Evolutionary conservation across 2,113 vertebrate genomes (phyloP), one percentile per base, ranked within the genome.

Genomic region (Tetrax tetrax): DNA sequence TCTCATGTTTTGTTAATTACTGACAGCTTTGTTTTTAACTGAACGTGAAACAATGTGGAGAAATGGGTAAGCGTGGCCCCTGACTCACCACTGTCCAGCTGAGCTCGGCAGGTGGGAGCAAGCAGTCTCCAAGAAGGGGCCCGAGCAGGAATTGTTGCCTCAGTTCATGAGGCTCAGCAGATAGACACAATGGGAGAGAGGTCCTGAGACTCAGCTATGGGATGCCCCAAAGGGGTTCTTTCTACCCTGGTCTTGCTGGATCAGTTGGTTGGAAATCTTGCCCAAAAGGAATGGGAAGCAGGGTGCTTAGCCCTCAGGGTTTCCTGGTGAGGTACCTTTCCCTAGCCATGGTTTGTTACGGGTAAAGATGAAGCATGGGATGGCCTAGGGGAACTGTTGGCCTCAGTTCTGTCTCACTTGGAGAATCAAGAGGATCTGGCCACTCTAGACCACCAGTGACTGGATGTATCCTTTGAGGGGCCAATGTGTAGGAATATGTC

Each of bases 1-100:
- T 94, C 94, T 97, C 96, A 92, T 97, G 97, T 97, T 98, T 95
- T 96, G 90, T 94, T 98, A 98, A 98, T 98, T 98, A 97, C 96
- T 93, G 96, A 97, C 97, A 97, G 97, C 78, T 93, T 98, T 96
- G 95, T 95, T 98, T 98, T 96, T 97, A 97, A 97, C 97, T 95
- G 96, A 97, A 98, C 91, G 91, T 97, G 96, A 97, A 97, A 93
- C 97, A 96, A 97, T 93, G 77, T 95, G 80, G 96, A 94, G 87
- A 96, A 94, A 96, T 80, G 91, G 91, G 87, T 96, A 97, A 97
- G 97, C 31, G 19, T 71, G 92, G 93, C 88, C 87, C 91, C 96
- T 90, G 89, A 95, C 94, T 98, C 94, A 82, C 94, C 92, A 66
- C 92, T 96, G 92, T 95, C 97, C n/a, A 21, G 94, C 89, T 56